phyloP scores from a whole-genome alignment of 2,888 invertebrate species.

The Charanyca ferruginea region DNA sequence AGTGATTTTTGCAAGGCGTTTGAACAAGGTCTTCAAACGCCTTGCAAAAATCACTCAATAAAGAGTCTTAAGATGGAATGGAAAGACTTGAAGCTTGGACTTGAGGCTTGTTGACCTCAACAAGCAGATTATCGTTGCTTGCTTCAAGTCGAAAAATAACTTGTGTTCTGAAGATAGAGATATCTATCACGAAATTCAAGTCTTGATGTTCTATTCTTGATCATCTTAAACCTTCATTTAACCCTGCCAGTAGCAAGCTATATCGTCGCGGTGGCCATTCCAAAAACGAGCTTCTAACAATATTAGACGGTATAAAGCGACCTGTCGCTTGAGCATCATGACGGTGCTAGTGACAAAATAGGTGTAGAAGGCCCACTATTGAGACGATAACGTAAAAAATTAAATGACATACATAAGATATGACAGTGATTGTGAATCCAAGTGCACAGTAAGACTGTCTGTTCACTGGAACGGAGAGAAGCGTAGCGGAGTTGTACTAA shows the following conservation, averaged over 20 bases:
- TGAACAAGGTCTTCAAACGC: too few species aligned
- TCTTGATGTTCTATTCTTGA: not conserved
- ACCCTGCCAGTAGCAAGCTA: not conserved
- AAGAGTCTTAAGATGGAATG: too few species aligned
- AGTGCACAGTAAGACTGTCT: too few species aligned
- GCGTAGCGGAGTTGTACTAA: too few species aligned
- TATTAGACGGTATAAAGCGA: slow-evolving; percentile 21
- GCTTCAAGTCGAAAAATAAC: not conserved
- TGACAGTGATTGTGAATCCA: too few species aligned
- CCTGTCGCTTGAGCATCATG: slow-evolving; percentile 1
- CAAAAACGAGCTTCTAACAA: slow-evolving; percentile 2
- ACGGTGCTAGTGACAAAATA: not conserved
- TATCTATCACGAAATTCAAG: not conserved
- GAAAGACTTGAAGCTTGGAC: too few species aligned
- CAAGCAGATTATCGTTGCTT: too few species aligned
- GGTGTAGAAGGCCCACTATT: not conserved
- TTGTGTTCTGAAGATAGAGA: not conserved
- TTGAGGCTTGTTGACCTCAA: too few species aligned
- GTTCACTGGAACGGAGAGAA: too few species aligned
- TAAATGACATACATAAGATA: too few species aligned
- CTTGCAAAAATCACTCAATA: too few species aligned
- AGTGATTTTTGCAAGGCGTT: not conserved
- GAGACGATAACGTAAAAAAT: too few species aligned
- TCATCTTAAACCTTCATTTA: not conserved
- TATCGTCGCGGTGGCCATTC: not conserved